phyloP scores from a whole-genome alignment of 2,888 invertebrate genomes.

The Drosophila anceps region DNA sequence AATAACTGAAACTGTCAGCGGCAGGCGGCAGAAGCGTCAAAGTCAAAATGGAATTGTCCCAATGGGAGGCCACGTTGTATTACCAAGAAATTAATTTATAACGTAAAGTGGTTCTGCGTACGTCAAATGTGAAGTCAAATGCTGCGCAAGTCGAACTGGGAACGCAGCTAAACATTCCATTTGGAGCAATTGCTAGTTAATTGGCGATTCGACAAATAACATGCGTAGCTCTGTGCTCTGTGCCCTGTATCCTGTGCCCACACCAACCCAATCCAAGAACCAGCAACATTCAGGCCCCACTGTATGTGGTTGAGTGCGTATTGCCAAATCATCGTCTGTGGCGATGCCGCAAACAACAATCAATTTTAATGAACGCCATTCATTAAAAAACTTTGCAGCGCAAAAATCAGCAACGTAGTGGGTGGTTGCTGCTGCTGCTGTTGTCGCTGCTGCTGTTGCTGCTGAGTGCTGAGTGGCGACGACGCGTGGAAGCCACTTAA shows the following conservation, averaged over 20 bases:
- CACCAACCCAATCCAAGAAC: not conserved
- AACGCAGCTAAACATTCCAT: constrained; percentile 35
- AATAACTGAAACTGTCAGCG: constrained; percentile 41
- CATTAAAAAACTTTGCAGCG: constrained; percentile 73
- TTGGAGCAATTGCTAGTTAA: constrained; percentile 71
- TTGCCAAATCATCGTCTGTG: constrained; percentile 69
- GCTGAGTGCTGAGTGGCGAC: constrained; percentile 35
- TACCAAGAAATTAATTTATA: constrained; percentile 47
- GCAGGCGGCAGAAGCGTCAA: constrained; percentile 62
- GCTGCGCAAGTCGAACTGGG: not conserved
- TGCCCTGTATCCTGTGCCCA: too few species aligned
- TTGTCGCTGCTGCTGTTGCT: constrained; percentile 1
- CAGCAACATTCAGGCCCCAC: not conserved
- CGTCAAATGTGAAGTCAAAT: constrained; percentile 35
- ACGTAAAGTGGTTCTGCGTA: constrained; percentile 24
- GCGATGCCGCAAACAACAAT: constrained; percentile 73
- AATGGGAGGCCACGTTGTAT: constrained; percentile 12
- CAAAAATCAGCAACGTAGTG: constrained; percentile 53
- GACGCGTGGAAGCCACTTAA: constrained; percentile 72
- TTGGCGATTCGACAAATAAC: constrained; percentile 74
- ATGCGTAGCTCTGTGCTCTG: constrained; percentile 43
- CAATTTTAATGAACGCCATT: constrained; percentile 80
- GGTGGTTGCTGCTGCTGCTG: constrained; percentile 8
- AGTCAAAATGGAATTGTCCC: constrained; percentile 40
- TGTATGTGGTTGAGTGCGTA: constrained; percentile 40